phyloP scores from a whole-genome alignment of 1,140 invertebrate genomes.

The Diprion similis region DNA sequence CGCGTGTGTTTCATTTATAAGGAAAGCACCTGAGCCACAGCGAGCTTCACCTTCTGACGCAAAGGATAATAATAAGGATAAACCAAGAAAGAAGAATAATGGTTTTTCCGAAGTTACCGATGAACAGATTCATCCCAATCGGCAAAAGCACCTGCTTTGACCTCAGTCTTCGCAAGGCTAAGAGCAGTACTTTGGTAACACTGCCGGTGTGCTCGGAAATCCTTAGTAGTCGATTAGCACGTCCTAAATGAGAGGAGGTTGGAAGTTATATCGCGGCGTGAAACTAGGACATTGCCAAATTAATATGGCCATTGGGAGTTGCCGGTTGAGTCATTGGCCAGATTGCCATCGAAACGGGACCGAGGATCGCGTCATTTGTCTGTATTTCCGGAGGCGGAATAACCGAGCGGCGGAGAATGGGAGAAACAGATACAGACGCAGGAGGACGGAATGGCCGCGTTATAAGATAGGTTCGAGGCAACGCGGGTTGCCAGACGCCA shows the following conservation, averaged over 20 bases:
- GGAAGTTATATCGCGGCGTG: not conserved
- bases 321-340: not conserved
- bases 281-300: constrained; percentile 7
- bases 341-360: not conserved
- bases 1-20: not conserved
- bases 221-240: not conserved
- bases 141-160: too few species aligned
- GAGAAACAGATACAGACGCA: too few species aligned
- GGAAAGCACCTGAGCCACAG: too few species aligned
- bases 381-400: not conserved
- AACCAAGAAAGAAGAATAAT: not conserved
- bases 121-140: too few species aligned
- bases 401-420: too few species aligned
- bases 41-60: not conserved
- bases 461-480: too few species aligned
- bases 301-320: not conserved
- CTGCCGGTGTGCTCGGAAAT: too few species aligned
- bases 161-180: too few species aligned
- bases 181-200: too few species aligned
- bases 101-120: not conserved
- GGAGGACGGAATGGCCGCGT: too few species aligned
- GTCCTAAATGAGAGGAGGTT: not conserved
- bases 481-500: too few species aligned
- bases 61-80: not conserved
- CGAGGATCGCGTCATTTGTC: not conserved